phyloP scores from a whole-genome alignment of 2,797 vertebrate species.

The Merluccius polli region DNA sequence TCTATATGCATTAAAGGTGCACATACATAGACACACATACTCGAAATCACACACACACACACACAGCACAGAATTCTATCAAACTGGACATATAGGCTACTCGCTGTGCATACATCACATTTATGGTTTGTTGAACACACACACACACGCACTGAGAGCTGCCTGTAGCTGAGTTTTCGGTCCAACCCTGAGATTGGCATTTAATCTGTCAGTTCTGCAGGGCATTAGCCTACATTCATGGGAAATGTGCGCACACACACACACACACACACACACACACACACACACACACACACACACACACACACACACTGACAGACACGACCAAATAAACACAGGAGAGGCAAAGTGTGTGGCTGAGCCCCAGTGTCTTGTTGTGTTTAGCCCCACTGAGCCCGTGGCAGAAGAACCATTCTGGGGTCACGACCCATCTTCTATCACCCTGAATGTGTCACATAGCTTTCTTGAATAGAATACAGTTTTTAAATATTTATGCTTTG shows the following conservation, averaged over 20 bases:
- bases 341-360: slow-evolving; percentile 10
- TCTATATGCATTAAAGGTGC: slow-evolving; percentile 24
- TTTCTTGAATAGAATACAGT: slow-evolving; percentile 13
- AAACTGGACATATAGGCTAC: slow-evolving; percentile 6
- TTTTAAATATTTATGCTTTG: slow-evolving; percentile 8
- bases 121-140: slow-evolving; percentile 3
- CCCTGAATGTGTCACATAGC: slow-evolving; percentile 4
- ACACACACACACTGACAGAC: slow-evolving; percentile 5
- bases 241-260: background rate
- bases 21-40: slow-evolving; percentile 36
- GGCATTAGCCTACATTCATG: slow-evolving; percentile 70
- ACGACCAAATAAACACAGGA: slow-evolving; percentile 9
- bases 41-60: slow-evolving; percentile 17
- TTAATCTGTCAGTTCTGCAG: slow-evolving; percentile 65
- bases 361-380: slow-evolving; percentile 21
- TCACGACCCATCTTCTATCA: background rate
- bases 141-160: slow-evolving; percentile 10
- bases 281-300: slow-evolving; percentile 26
- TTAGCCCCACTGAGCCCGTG: slow-evolving; percentile 23
- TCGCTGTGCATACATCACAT: slow-evolving; percentile 11
- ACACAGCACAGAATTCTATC: slow-evolving; percentile 9
- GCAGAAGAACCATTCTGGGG: slow-evolving; percentile 37
- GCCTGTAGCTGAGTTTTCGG: slow-evolving; percentile 58
- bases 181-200: slow-evolving; percentile 66
- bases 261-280: slow-evolving; percentile 28